Base-by-base conservation (phyloP, 2,113 vertebrate genomes). In the Loxodonta africana region DNA sequence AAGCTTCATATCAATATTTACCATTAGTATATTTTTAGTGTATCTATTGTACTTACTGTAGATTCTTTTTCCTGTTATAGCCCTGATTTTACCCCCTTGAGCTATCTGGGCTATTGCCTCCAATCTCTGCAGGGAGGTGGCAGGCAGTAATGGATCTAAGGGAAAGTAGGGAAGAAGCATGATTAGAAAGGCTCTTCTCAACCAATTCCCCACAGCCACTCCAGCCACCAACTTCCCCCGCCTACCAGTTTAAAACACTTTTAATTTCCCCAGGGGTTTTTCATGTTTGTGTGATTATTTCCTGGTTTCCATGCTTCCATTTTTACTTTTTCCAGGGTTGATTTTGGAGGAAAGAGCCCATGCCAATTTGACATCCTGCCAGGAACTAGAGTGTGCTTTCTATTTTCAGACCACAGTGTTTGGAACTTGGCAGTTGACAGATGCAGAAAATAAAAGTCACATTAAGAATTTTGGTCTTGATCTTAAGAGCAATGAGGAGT, bases 31-130 rank as follows among this genome's bases (percentile, higher is more conserved):
- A 73, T 74, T 57, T 57, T 57, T 28, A 46, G 18, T 41, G 51
- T 30, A 48, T 69, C 30, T 80, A 60, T 21, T 71, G 41, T 12
- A 73, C 77, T 44, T 77, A 94, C 8, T 81, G 5, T 87, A 90
- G 65, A 48, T 89, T 94, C 28, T 82, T 82, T 82, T 89, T 74
- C 88, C 71, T 84, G 37, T 63, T 84, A 14, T 63, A 67, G 18
- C 41, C 44, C 53, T 73, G 37, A 81, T 57, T 95, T 87, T 53
- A 53, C 21, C 26, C 53, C 26, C 80, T 20, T 62, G 14, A 60
- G 7, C 83, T 48, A 84, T 57, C 28, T 74, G 23, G 37, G 10
- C 33, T 76, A 60, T 23, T 67, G 51, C 33, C 21, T 80, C 6
- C 6, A 78, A 48, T 78, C 90, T 78, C 62, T 62, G 8, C 18